A percentile compares a stretch with the other conserved stretches of the same genome.
Conservation (phyloP, 2,113 vertebrate genomes). For the Tympanuchus pallidicinctus region DNA sequence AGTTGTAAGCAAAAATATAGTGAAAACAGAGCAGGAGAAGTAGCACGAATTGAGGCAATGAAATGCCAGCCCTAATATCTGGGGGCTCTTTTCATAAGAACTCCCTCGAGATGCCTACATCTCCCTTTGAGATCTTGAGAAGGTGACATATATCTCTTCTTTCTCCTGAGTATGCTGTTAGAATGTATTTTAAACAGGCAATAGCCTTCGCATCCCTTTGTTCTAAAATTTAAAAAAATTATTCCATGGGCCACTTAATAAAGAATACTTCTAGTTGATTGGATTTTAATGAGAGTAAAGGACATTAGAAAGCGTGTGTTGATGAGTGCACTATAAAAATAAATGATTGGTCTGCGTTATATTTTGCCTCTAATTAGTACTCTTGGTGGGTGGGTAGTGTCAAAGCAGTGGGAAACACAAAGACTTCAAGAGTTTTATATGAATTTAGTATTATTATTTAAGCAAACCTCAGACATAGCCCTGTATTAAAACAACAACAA, state of each 20-base stretch:
- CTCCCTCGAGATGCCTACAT: neutral
- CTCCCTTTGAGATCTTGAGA: neutral
- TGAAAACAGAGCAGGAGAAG: neutral
- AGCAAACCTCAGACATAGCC: neutral
- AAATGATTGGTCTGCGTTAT: neutral
- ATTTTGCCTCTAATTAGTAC: constrained; percentile 29
- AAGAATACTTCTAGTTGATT: constrained; percentile 5
- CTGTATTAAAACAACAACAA: neutral
- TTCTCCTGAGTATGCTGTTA: neutral
- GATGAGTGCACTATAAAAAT: neutral
- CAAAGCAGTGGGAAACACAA: neutral
- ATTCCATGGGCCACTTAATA: constrained; percentile 4
- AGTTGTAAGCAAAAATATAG: neutral
- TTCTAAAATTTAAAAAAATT: constrained; percentile 21
- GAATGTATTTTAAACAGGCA: neutral
- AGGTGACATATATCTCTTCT: neutral
- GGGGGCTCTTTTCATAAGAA: neutral
- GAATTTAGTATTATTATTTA: neutral
- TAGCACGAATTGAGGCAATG: neutral
- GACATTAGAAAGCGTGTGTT: neutral
- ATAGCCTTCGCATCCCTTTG: neutral
- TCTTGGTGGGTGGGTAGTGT: neutral
- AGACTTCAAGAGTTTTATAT: neutral
- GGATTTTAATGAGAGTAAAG: constrained; percentile 33
- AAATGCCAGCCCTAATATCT: neutral